Percentiles rank a stretch among this genome's conserved stretches.
These are phyloP conservation scores for Takifugu bimaculatus DNA, from an alignment of 2,113 vertebrate genomes.

Conservation along the genomic window DNA sequence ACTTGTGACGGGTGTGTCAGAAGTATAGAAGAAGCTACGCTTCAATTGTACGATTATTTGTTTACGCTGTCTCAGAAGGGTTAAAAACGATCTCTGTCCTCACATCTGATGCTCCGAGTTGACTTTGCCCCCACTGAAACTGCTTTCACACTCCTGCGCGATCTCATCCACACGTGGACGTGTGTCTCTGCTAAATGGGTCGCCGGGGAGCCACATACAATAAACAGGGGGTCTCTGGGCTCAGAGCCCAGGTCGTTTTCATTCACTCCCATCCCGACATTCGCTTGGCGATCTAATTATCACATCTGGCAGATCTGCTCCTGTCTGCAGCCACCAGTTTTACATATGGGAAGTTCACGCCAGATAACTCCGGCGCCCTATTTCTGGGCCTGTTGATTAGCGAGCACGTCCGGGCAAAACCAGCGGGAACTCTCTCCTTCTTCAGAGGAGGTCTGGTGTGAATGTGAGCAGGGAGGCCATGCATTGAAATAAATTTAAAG, in stretches of 20 bases:
- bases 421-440: slow-evolving; percentile 3
- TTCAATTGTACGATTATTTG: no score
- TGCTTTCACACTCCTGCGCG: slow-evolving; percentile 41
- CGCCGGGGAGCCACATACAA: slow-evolving; percentile 49
- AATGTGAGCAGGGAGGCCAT: background rate
- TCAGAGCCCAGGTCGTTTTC: slow-evolving; percentile 23
- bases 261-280: slow-evolving; percentile 31
- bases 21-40: no score
- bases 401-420: slow-evolving; percentile 44
- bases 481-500: slow-evolving; percentile 2
- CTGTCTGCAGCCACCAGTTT: slow-evolving; percentile 30
- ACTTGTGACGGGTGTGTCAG: no score
- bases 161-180: slow-evolving; percentile 45
- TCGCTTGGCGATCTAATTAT: slow-evolving; percentile 63
- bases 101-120: no score
- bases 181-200: slow-evolving; percentile 24
- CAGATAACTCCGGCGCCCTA: slow-evolving; percentile 34
- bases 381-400: slow-evolving; percentile 51
- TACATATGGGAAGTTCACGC: slow-evolving; percentile 23
- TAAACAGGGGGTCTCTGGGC: slow-evolving; percentile 44
- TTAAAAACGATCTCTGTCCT: no score
- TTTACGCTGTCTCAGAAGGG: no score
- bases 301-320: slow-evolving; percentile 60
- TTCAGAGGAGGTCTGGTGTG: slow-evolving; percentile 11
- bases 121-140: background rate